A percentile compares a stretch with the other conserved stretches of the same genome.
These are phyloP conservation scores for Druceiella hillmani DNA, from an alignment of 2,888 invertebrate species.

Conservation along the genomic window DNA sequence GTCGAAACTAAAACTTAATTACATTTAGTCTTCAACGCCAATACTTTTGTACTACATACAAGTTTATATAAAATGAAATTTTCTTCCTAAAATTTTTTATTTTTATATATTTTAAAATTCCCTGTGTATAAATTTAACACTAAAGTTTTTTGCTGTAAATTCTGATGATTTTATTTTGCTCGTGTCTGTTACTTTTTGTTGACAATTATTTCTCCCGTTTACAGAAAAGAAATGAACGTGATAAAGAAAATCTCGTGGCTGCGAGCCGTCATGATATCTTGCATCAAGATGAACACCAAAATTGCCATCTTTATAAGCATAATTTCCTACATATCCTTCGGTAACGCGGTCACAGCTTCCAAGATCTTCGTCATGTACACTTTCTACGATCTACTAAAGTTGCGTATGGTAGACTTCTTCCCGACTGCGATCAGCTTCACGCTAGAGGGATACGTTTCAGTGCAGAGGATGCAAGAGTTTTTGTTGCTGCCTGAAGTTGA, in stretches of 20 bases:
- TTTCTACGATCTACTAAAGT: constrained; percentile 73
- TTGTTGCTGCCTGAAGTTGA: constrained; percentile 42
- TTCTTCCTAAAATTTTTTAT: no score
- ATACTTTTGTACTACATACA: no score
- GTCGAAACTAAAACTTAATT: no score
- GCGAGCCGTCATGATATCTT: constrained; percentile 62
- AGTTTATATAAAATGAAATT: no score
- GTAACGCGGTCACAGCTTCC: constrained; percentile 65
- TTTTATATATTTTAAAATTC: no score
- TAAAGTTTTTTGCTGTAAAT: not conserved
- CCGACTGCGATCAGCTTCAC: constrained; percentile 72
- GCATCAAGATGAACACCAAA: constrained; percentile 73
- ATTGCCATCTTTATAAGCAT: constrained; percentile 73
- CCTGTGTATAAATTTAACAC: no score
- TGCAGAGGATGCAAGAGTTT: constrained; percentile 64
- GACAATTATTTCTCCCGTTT: constrained; percentile 17
- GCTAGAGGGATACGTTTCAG: constrained; percentile 70
- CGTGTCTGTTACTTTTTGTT: not conserved
- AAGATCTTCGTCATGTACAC: constrained; percentile 75
- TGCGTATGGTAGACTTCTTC: constrained; percentile 74
- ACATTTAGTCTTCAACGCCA: no score
- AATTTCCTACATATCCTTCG: constrained; percentile 59
- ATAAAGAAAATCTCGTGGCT: constrained; percentile 63
- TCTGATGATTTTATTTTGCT: no score
- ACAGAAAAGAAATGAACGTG: constrained; percentile 62